phyloP scores from a whole-genome alignment of 2,888 invertebrate genomes.

The Diloba caeruleocephala region DNA sequence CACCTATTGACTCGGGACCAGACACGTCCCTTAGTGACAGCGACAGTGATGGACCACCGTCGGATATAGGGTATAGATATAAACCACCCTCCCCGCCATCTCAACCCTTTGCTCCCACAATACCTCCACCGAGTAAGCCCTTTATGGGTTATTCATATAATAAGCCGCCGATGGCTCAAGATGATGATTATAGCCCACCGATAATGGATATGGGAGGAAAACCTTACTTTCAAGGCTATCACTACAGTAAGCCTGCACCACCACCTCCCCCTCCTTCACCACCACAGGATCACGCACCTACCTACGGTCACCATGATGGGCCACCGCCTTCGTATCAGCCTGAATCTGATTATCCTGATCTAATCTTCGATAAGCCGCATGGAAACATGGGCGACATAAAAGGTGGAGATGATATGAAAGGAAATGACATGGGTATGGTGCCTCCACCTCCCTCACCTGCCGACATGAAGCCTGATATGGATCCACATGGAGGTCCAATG shows the following conservation, averaged over 20 bases:
- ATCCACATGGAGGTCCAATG: slow-evolving; percentile 58
- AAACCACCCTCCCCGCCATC: slow-evolving; percentile 62
- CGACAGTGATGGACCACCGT: slow-evolving; percentile 57
- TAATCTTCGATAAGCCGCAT: slow-evolving; percentile 74
- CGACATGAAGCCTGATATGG: slow-evolving; percentile 66
- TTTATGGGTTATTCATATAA: slow-evolving; percentile 76
- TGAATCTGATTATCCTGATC: slow-evolving; percentile 74
- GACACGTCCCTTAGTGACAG: slow-evolving; percentile 56
- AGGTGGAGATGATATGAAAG: slow-evolving; percentile 65
- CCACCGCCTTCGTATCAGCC: slow-evolving; percentile 57
- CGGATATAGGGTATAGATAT: slow-evolving; percentile 75
- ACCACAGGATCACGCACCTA: slow-evolving; percentile 52
- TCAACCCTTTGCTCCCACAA: slow-evolving; percentile 36
- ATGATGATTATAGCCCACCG: slow-evolving; percentile 55
- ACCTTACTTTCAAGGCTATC: slow-evolving; percentile 75
- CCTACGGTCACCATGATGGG: slow-evolving; percentile 67
- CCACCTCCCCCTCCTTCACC: slow-evolving; percentile 61
- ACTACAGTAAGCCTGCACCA: slow-evolving; percentile 71
- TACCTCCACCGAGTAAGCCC: slow-evolving; percentile 71
- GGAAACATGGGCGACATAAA: slow-evolving; percentile 58
- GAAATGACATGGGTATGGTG: slow-evolving; percentile 75
- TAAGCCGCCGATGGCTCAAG: slow-evolving; percentile 71
- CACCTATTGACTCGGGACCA: slow-evolving; percentile 59
- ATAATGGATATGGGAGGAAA: slow-evolving; percentile 59
- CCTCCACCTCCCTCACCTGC: slow-evolving; percentile 72